Base-by-base conservation (phyloP, 2,888 invertebrate genomes). In the Hypercompe scribonia region DNA sequence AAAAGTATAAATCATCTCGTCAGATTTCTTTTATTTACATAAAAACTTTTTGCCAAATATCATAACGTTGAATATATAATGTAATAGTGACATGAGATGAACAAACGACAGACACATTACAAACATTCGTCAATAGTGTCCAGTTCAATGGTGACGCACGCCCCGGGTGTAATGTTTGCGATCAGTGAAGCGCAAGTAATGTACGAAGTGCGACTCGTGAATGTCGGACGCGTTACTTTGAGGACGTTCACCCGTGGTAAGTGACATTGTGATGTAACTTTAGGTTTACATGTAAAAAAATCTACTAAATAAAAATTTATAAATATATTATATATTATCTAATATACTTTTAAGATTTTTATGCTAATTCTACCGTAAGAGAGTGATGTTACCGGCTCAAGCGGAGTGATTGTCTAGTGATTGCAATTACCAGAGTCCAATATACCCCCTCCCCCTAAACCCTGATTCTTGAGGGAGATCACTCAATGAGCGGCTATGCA, bases 191-290 rank as follows among this genome's bases (percentile, higher is more conserved):
- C 54, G 54, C 54, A 24, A n/a, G n/a, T 54, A 54, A 54, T 54
- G n/a, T n/a, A 28, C 54, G n/a, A 54, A n/a, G n/a, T 28, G 54
- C 54, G 1, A 54, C 54, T 54, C n/a, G 54, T n/a, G 54, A n/a
- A 54, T 54, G 54, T 54, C n/a, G 13, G 13, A 54, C 54, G 54
- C n/a, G n/a, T 28, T n/a, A 11, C n/a, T n/a, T 54, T 13, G 54
- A 54, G 54, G 54, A n/a, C n/a, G 54, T 54, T 54, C 54, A 54
- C 54, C 54, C 54, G 54, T n/a, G 54, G 10, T 54, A 54, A n/a
- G 24, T 54, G 54, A 10, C 54, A n/a, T 11, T n/a, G 24, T 5
- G 54, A 3, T n/a, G 3, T 54, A 13, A 11, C n/a, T 28, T 28
- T 54, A 13, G 11, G 13, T 11, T 2, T 54, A 11, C 13, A 15